Evolutionary conservation across 2,113 vertebrate species (phyloP).

Genomic region (Chlorodrepanis virens): DNA sequence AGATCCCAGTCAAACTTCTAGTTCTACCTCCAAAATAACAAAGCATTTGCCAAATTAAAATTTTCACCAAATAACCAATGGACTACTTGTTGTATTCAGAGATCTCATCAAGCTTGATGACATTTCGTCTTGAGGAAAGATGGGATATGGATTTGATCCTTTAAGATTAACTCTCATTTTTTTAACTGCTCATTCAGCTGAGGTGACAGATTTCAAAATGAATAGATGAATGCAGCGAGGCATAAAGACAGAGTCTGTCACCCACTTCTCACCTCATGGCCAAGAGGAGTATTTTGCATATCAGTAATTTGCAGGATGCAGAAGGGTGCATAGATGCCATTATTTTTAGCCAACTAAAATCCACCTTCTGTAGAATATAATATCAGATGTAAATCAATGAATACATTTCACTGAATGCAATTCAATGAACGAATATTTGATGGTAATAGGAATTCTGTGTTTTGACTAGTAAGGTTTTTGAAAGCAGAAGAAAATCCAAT

Average conservation of each 20-base stretch:
- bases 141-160: not conserved
- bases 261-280: slow-evolving; percentile 3
- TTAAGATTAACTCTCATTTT: slow-evolving; percentile 1
- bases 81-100: not conserved
- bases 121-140: slow-evolving; percentile 8
- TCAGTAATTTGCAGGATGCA: not conserved
- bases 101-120: not conserved
- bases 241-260: slow-evolving; percentile 16
- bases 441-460: not conserved
- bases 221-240: not conserved
- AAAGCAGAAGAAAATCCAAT: not conserved
- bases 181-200: not conserved
- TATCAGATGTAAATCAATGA: not conserved
- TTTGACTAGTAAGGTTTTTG: not conserved
- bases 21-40: not conserved
- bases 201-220: slow-evolving; percentile 21
- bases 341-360: not conserved
- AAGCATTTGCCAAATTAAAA: not conserved
- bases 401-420: not conserved
- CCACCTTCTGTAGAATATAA: not conserved
- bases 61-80: not conserved
- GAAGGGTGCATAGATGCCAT: not conserved
- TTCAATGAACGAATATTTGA: not conserved
- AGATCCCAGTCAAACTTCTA: not conserved
- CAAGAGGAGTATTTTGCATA: slow-evolving; percentile 1